Evolutionary conservation across 1,140 invertebrate genomes (phyloP).

Genomic region (Penaeus indicus): DNA sequence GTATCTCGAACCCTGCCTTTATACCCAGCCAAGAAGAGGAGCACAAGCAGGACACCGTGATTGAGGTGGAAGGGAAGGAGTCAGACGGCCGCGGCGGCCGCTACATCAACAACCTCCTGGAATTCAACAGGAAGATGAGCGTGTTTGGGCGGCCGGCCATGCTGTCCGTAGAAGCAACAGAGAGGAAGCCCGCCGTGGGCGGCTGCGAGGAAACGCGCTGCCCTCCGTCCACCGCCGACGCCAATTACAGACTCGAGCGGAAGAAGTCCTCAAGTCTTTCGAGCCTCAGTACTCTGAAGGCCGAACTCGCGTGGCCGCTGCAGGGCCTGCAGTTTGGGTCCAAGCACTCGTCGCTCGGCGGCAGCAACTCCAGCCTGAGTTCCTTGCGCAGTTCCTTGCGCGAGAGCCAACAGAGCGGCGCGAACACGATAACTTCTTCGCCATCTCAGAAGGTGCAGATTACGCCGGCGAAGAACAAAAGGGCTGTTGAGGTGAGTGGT

Average conservation of each 20-base stretch:
- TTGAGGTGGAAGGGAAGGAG: constrained; percentile 34
- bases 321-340: constrained; percentile 28
- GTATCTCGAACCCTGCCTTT: constrained; percentile 41
- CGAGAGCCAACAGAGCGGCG: no score
- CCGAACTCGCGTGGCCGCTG: neutral
- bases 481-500: no score
- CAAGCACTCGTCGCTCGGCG: constrained; percentile 41
- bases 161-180: constrained; percentile 34
- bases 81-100: constrained; percentile 10
- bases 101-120: constrained; percentile 57
- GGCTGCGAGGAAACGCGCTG: neutral
- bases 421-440: no score
- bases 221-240: neutral
- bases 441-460: no score
- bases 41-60: constrained; percentile 4
- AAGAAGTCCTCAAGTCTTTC: constrained; percentile 55
- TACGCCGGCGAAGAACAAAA: no score
- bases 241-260: constrained; percentile 4
- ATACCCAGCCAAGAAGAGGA: constrained; percentile 30
- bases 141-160: constrained; percentile 39
- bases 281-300: constrained; percentile 35
- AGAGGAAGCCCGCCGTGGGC: constrained; percentile 17
- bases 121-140: constrained; percentile 64
- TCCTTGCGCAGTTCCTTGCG: constrained; percentile 23
- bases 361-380: constrained; percentile 58